Conservation (phyloP, 2,113 vertebrate species). For the Mirza zaza region DNA sequence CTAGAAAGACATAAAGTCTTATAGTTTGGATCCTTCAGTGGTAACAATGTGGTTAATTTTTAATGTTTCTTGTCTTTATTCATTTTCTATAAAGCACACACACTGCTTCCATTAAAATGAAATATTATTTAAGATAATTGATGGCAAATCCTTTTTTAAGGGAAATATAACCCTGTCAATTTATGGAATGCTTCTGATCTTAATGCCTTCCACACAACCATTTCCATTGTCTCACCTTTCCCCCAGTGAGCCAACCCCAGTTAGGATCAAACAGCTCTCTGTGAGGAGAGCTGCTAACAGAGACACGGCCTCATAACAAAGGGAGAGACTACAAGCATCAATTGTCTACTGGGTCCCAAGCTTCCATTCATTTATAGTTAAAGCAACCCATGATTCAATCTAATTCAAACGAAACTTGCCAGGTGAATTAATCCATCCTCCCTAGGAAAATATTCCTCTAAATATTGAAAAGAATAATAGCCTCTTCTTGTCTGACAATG, state of each 20-base stretch:
- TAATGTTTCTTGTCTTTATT: not conserved
- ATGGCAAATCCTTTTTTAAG: not conserved
- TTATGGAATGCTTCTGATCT: not conserved
- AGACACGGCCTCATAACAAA: not conserved
- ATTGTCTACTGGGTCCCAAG: not conserved
- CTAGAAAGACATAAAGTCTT: not conserved
- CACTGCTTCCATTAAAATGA: not conserved
- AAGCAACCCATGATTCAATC: not conserved
- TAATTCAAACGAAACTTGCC: not conserved
- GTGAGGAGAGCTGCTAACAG: not conserved
- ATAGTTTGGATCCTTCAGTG: not conserved
- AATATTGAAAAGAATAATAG: not conserved
- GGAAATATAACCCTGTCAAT: not conserved
- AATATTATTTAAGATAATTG: not conserved
- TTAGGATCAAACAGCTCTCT: not conserved
- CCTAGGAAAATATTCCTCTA: not conserved
- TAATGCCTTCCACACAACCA: not conserved
- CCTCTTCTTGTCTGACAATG: not conserved
- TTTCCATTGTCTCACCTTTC: not conserved
- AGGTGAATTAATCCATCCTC: not conserved
- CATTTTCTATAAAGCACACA: not conserved
- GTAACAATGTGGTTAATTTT: not conserved
- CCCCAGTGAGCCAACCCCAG: not conserved
- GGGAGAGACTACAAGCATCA: not conserved
- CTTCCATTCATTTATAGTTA: not conserved